Percentiles rank a stretch among this genome's conserved stretches.
phyloP scores from a whole-genome alignment of 2,888 invertebrate genomes.

The Amphipoea lucens region DNA sequence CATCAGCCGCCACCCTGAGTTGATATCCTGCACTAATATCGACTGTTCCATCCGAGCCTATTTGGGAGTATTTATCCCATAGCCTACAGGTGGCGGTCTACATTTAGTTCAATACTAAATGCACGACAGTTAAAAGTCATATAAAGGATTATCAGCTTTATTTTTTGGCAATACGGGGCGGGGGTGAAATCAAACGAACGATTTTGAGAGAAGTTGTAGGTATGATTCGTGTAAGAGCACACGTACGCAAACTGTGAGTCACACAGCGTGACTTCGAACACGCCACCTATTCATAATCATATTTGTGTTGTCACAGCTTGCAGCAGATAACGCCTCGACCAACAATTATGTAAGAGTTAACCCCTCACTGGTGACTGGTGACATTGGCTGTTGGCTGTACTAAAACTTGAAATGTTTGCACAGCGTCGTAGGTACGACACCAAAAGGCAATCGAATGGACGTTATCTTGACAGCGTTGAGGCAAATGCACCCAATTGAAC shows the following conservation, averaged over 20 bases:
- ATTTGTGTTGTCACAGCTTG: constrained; percentile 67
- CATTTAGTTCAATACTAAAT: too few relatives aligned
- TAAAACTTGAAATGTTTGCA: constrained; percentile 64
- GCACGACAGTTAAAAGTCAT: too few relatives aligned
- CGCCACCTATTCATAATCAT: constrained; percentile 63
- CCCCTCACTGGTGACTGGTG: constrained; percentile 59
- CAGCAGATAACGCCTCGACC: constrained; percentile 62
- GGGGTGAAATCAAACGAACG: constrained; percentile 28
- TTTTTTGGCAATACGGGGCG: neutral
- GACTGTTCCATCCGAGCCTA: too few relatives aligned
- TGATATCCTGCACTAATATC: too few relatives aligned
- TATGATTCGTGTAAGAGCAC: constrained; percentile 46
- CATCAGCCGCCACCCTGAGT: too few relatives aligned
- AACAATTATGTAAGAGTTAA: constrained; percentile 65
- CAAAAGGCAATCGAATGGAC: constrained; percentile 49
- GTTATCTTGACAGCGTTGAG: constrained; percentile 60
- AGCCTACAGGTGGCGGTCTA: too few relatives aligned
- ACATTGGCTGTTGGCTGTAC: constrained; percentile 58
- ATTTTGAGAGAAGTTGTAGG: constrained; percentile 18
- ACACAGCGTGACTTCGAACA: constrained; percentile 58
- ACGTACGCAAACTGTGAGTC: constrained; percentile 61
- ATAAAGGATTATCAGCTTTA: constrained; percentile 8
- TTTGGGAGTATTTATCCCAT: too few relatives aligned
- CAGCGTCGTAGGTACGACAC: constrained; percentile 44
- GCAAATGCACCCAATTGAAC: constrained; percentile 59